These are phyloP conservation scores for Timema cristinae DNA, from an alignment of 2,888 invertebrate species.

Conservation along the genomic window DNA sequence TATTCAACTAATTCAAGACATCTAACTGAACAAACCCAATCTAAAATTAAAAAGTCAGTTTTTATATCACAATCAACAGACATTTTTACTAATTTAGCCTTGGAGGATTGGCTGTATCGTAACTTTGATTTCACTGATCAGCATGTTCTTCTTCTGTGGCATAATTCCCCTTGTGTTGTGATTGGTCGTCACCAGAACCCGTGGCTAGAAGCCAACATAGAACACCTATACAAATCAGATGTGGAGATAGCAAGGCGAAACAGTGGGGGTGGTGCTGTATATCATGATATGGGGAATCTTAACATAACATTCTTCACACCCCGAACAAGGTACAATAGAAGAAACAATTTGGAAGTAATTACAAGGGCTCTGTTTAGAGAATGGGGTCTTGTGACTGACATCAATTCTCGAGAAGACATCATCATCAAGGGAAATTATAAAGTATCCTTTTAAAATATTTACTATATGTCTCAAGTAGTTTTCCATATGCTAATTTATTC, in stretches of 20 bases:
- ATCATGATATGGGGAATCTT: conserved; percentile 90
- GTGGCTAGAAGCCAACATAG: conserved; percentile 85
- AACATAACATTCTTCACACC: conserved; percentile 91
- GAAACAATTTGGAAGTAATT: conserved; percentile 83
- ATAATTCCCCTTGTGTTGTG: conserved; percentile 90
- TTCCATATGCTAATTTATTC: too few species aligned
- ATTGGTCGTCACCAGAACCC: conserved; percentile 97
- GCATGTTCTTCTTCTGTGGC: conserved; percentile 86
- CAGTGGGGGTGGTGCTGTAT: conserved; percentile 95
- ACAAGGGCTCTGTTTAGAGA: conserved; percentile 75
- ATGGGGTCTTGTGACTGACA: conserved; percentile 71
- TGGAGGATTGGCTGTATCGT: conserved; percentile 94
- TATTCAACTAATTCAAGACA: background rate
- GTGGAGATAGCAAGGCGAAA: conserved; percentile 81
- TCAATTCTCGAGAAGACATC: conserved; percentile 84
- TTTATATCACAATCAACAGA: conserved; percentile 89
- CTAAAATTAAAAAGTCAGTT: conserved; percentile 69
- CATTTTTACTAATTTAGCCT: conserved; percentile 87
- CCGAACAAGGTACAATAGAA: conserved; percentile 76
- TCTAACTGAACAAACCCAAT: background rate
- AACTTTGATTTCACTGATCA: conserved; percentile 79
- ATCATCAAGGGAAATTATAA: conserved; percentile 71
- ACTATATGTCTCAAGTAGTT: too few species aligned
- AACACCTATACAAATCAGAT: conserved; percentile 58
- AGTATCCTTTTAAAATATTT: conserved; percentile 53